phyloP scores from a whole-genome alignment of 2,113 vertebrate species.

The Chionis minor region DNA sequence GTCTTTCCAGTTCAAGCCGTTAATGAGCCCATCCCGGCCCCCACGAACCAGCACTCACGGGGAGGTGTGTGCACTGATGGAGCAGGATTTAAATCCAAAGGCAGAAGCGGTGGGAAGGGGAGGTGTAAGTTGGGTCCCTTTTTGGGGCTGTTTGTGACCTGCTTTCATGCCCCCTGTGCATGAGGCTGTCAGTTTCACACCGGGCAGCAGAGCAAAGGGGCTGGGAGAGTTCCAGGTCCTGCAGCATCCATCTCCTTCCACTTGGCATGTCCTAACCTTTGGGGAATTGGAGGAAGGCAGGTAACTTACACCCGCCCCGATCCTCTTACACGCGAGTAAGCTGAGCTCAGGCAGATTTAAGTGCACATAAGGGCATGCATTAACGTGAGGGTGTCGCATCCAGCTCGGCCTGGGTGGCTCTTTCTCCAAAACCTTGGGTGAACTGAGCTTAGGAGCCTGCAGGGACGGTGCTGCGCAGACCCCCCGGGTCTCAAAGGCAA shows the following conservation, averaged over 20 bases:
- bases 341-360: not conserved
- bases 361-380: not conserved
- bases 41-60: rapidly evolving
- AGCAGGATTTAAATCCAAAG: not conserved
- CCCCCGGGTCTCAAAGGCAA: rapidly evolving
- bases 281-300: not conserved
- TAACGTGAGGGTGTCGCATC: not conserved
- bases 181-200: rapidly evolving
- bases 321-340: not conserved
- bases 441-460: not conserved
- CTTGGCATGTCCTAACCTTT: not conserved
- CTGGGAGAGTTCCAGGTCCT: not conserved
- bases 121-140: rapidly evolving
- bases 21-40: rapidly evolving
- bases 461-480: not conserved
- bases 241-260: not conserved
- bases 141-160: not conserved
- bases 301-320: not conserved
- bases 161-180: rapidly evolving
- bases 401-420: not conserved
- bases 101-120: not conserved
- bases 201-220: not conserved
- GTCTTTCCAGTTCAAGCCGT: not conserved
- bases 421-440: not conserved
- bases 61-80: rapidly evolving